phyloP scores from a whole-genome alignment of 2,797 vertebrate species.

The Cuculus canorus region DNA sequence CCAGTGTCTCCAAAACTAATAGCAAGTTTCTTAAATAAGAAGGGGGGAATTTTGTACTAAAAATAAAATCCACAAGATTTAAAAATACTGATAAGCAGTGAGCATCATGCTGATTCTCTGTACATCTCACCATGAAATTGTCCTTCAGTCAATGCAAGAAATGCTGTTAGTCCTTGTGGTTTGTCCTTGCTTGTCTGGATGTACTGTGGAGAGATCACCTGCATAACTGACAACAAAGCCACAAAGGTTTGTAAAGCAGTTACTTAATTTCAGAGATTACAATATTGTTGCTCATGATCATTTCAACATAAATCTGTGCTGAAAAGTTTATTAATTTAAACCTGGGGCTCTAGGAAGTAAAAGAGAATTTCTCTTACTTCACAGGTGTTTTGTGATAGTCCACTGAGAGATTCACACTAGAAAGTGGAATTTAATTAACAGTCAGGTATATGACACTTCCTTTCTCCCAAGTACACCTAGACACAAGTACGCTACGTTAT shows the following conservation, averaged over 20 bases:
- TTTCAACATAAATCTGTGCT: not conserved
- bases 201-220: not conserved
- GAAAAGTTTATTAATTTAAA: not conserved
- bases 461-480: not conserved
- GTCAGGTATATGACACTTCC: not conserved
- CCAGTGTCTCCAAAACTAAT: not conserved
- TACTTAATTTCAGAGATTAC: not conserved
- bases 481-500: not conserved
- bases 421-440: not conserved
- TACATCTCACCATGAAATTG: not conserved
- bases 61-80: not conserved
- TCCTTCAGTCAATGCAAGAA: not conserved
- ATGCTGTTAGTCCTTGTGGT: not conserved
- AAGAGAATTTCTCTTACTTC: not conserved
- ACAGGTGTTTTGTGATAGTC: not conserved
- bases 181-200: not conserved
- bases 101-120: not conserved
- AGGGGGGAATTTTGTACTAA: not conserved
- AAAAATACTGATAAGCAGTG: not conserved
- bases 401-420: not conserved
- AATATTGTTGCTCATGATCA: not conserved
- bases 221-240: not conserved
- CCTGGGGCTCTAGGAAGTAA: not conserved
- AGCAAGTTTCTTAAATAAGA: not conserved
- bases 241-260: not conserved